Evolutionary conservation across 2,888 invertebrate genomes (phyloP), one percentile per base, ranked within the genome.

Genomic region (Abrostola triplasia): DNA sequence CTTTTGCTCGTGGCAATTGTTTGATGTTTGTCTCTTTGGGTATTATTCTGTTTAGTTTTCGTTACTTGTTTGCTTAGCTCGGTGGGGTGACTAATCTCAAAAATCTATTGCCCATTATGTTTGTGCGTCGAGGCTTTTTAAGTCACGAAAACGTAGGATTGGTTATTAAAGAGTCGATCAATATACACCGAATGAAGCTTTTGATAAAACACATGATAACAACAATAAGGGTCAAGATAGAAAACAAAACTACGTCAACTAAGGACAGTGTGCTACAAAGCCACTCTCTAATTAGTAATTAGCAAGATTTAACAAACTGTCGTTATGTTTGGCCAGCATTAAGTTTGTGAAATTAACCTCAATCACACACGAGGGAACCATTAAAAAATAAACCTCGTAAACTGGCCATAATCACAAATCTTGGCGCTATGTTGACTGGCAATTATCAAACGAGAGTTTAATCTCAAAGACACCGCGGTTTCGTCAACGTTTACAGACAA

Each of bases 391-490:
- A 86, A 82, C 80, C 81, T 78, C 63, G 72, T 79, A 77, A 69
- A 68, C 68, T 84, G 76, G 71, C 77, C 87, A 82, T 88, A 88
- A 90, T 88, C 84, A 92, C 90, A 92, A 92, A 93, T 92, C 93
- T 91, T 89, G 85, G 79, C 84, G 79, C 70, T 81, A 82, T 89
- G 90, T 91, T 91, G 88, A 87, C 90, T 88, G 79, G 86, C 85
- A 89, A 91, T 92, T 91, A 92, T 92, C 88, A 90, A 92, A 89
- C 80, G 82, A 84, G 84, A 86, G 83, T 88, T 88, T 92, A 92
- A 92, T 92, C 91, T 91, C 90, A 92, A 93, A 93, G 91, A 86
- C 80, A 85, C 92, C 92, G 92, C 84, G 83, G 87, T 91, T 90
- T 89, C 89, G 88, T 89, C 90, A 91, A 84, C 88, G 85, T 89